Evolutionary conservation across 2,113 vertebrate species (phyloP), one percentile per base, ranked within the genome.

Genomic region (Scomber colias): DNA sequence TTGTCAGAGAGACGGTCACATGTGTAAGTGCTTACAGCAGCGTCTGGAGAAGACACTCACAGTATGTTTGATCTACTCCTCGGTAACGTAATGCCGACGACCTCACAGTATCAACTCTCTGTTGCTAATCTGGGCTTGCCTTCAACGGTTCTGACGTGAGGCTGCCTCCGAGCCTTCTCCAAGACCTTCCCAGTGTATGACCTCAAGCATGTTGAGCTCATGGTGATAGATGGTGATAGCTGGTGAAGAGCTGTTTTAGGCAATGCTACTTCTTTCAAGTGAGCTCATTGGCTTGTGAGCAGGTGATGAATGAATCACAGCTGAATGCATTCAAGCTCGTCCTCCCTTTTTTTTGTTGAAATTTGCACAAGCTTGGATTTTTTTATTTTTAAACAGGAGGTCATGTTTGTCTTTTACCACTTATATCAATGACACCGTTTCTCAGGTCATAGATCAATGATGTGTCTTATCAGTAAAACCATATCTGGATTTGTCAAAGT

Each of bases 51-150:
- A 60, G 69, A 0, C 75, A 57, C 24, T 16, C 14, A 2, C 8
- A 3, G 50, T 71, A 17, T 79, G 71, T 86, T 35, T 49, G 73
- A 72, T 76, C 45, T 65, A 64, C 44, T 53, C 44, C 44, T 57
- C 24, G 11, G 92, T 77, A 85, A 93, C 12, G 3, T n/a, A 90
- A 94, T 50, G 71, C 87, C 11, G 77, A 40, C 31, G 19, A 80
- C 69, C 54, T 61, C 66, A 0, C 24, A 46, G 30, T 81, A 61
- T 89, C 73, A 0, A 1, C 44, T 70, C 55, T 61, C 46, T 0
- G 3, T 14, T 46, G 61, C 89, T 93, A 92, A 92, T 81, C 83
- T 86, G n/a, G 70, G 83, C 77, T 57, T 16, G 5, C 66, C 19
- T 27, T 55, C 15, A 21, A 1, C 9, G 1, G 78, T 30, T 74